Conservation (phyloP, 2,797 vertebrate genomes). For the Prunella strophiata region DNA sequence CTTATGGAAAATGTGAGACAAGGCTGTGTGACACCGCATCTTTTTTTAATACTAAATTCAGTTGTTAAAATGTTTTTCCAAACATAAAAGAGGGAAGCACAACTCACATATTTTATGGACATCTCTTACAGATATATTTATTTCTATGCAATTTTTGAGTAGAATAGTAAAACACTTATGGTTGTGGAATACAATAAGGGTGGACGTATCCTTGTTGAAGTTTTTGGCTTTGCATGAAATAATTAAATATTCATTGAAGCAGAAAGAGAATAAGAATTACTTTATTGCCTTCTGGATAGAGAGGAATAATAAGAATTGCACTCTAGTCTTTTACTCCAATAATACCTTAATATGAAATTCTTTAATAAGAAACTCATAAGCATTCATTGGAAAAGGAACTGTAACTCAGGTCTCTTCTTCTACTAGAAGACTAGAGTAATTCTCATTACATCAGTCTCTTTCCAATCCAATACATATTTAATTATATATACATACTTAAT, state of each 20-base stretch:
- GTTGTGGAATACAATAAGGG: neutral
- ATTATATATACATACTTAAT: neutral
- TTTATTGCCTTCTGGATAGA: neutral
- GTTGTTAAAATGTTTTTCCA: neutral
- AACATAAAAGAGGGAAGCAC: neutral
- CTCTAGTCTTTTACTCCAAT: neutral
- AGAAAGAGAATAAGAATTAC: neutral
- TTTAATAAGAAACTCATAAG: neutral
- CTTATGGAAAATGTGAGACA: neutral
- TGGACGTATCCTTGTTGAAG: neutral
- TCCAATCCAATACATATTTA: neutral
- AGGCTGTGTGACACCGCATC: neutral
- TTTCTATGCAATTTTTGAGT: rapidly evolving
- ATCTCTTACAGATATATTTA: neutral
- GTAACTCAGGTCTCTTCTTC: neutral
- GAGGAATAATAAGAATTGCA: conserved; percentile 9
- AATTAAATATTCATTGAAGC: conserved; percentile 15
- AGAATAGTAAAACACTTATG: neutral
- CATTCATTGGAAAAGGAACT: neutral
- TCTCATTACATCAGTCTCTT: neutral
- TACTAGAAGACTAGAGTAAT: neutral
- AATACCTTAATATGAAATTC: neutral
- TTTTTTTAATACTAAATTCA: neutral
- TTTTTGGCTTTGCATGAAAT: neutral
- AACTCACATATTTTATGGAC: neutral